A percentile compares a stretch with the other conserved stretches of the same genome.
Evolutionary conservation across 2,113 vertebrate genomes (phyloP).

Genomic region (Vidua macroura): DNA sequence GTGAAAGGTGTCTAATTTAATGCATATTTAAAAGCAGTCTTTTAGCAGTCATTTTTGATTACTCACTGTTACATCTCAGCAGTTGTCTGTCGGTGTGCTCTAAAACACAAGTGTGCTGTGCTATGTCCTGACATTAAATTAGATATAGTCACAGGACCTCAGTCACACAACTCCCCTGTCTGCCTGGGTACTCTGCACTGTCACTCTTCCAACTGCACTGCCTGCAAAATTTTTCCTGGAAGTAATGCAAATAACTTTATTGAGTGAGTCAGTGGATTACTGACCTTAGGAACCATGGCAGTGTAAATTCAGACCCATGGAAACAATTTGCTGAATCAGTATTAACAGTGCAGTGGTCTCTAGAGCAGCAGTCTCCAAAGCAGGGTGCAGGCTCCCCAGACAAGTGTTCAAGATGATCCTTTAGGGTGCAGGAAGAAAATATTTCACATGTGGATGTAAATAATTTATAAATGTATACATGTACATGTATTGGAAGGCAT

Average conservation of each 20-base stretch:
- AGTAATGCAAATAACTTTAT: neutral
- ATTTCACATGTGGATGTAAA: neutral
- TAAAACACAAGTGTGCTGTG: neutral
- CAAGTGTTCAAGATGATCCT: neutral
- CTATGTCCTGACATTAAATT: neutral
- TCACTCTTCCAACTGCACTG: neutral
- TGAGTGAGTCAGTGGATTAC: neutral
- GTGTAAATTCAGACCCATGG: slow-evolving; percentile 7
- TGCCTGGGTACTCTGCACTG: neutral
- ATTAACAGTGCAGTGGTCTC: neutral
- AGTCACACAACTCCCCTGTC: neutral
- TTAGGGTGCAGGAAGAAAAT: neutral
- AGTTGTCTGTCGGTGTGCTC: neutral
- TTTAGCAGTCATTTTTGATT: neutral
- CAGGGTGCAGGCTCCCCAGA: neutral
- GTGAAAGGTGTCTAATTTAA: neutral
- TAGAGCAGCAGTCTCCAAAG: neutral
- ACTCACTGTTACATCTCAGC: neutral
- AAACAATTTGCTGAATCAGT: neutral
- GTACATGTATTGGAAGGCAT: rapidly evolving
- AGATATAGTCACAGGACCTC: neutral
- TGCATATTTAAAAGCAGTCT: neutral
- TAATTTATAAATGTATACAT: neutral
- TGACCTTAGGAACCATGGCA: neutral
- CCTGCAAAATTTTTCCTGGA: slow-evolving; percentile 16